Conservation (phyloP, 1,140 invertebrate species). For the Ceratoteleas bidentatus region DNA sequence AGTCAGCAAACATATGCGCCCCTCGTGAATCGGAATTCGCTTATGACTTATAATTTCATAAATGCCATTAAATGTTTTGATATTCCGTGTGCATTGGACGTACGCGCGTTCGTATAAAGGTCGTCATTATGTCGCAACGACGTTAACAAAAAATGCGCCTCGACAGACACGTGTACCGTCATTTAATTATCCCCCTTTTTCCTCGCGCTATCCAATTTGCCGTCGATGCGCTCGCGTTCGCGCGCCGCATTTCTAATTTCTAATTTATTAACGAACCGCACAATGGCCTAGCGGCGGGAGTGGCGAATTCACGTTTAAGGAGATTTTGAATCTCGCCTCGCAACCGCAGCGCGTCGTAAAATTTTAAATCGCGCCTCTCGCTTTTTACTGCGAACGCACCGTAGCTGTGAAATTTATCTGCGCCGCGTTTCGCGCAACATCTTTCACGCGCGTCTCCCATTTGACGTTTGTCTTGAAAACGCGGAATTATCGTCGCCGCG, state of each 20-base stretch:
- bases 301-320: background rate
- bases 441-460: too few species aligned
- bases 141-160: background rate
- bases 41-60: background rate
- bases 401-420: too few species aligned
- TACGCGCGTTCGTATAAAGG: background rate
- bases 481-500: background rate
- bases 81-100: background rate
- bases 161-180: background rate
- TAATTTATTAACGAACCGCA: conserved; percentile 22
- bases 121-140: conserved; percentile 5
- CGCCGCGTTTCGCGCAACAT: too few species aligned
- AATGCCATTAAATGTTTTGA: background rate
- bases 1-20: background rate
- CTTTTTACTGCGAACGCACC: too few species aligned
- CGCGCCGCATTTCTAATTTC: conserved; percentile 18
- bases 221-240: conserved; percentile 8
- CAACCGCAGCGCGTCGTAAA: background rate
- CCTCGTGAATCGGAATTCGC: background rate
- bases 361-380: background rate
- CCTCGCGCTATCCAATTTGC: conserved; percentile 8
- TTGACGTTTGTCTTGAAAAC: background rate
- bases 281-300: background rate
- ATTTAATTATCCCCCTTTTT: conserved; percentile 19
- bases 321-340: too few species aligned